phyloP scores from a whole-genome alignment of 2,113 vertebrate species.

The Neolamprologus cancellatus region DNA sequence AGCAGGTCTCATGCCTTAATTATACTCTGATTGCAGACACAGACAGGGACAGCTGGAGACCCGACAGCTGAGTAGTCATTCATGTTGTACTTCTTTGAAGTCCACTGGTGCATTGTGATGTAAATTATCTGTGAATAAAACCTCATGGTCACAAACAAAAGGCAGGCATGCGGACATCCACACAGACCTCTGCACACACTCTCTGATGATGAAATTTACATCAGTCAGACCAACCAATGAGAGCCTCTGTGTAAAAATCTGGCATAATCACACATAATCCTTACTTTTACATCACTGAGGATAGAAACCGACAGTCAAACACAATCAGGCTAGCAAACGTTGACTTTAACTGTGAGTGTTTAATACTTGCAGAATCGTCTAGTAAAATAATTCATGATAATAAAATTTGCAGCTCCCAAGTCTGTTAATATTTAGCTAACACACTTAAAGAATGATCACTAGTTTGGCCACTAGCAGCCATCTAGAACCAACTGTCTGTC shows the following conservation, averaged over 20 bases:
- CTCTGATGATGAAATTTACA: neutral
- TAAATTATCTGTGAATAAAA: neutral
- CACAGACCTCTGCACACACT: neutral
- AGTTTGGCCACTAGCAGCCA: neutral
- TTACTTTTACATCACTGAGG: neutral
- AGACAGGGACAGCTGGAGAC: neutral
- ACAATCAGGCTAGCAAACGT: neutral
- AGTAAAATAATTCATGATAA: neutral
- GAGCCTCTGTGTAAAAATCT: neutral
- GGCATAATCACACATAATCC: neutral
- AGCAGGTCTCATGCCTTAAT: neutral
- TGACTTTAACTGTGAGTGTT: neutral
- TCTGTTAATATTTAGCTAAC: neutral
- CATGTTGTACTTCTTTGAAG: neutral
- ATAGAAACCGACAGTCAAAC: neutral
- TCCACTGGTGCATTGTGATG: neutral
- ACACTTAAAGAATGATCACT: neutral
- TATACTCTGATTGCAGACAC: neutral
- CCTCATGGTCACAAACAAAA: neutral
- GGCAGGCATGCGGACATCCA: neutral
- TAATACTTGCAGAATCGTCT: neutral
- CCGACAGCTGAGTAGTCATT: neutral
- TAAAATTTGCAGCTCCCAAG: neutral
- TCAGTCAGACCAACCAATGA: neutral
- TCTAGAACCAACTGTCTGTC: neutral